Conservation (phyloP, 1,140 invertebrate genomes). For the Trichomalopsis sarcophagae region DNA sequence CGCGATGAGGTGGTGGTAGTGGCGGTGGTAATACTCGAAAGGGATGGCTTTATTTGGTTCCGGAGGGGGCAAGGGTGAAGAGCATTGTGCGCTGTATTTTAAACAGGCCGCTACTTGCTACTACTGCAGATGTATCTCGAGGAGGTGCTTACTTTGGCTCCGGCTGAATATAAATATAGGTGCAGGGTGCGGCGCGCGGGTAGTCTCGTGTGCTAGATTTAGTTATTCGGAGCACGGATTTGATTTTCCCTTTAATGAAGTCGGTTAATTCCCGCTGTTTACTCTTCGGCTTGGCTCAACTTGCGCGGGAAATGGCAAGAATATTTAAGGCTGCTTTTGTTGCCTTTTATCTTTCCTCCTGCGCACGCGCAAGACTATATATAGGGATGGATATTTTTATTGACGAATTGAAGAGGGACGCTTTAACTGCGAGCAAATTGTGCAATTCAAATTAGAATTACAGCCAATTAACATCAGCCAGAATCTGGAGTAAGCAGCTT, state of each 20-base stretch:
- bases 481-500: too few relatives aligned
- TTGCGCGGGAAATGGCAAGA: not conserved
- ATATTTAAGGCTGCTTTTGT: too few relatives aligned
- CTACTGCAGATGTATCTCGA: not conserved
- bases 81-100: slow-evolving; percentile 23
- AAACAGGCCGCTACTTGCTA: not conserved
- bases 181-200: not conserved
- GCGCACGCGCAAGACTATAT: too few relatives aligned
- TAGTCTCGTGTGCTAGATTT: not conserved
- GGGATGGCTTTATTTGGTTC: not conserved
- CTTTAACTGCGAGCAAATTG: too few relatives aligned
- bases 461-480: too few relatives aligned
- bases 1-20: slow-evolving; percentile 7
- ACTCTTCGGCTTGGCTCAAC: not conserved
- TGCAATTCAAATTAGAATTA: too few relatives aligned
- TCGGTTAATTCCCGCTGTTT: not conserved
- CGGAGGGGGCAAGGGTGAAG: not conserved
- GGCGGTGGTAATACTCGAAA: not conserved
- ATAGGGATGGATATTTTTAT: too few relatives aligned
- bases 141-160: too few relatives aligned
- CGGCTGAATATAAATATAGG: not conserved
- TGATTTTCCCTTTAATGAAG: slow-evolving; percentile 2
- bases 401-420: too few relatives aligned
- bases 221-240: slow-evolving; percentile 13
- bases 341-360: too few relatives aligned